Evolutionary conservation across 2,113 vertebrate genomes (phyloP).

Genomic region (Hystrix cristata): DNA sequence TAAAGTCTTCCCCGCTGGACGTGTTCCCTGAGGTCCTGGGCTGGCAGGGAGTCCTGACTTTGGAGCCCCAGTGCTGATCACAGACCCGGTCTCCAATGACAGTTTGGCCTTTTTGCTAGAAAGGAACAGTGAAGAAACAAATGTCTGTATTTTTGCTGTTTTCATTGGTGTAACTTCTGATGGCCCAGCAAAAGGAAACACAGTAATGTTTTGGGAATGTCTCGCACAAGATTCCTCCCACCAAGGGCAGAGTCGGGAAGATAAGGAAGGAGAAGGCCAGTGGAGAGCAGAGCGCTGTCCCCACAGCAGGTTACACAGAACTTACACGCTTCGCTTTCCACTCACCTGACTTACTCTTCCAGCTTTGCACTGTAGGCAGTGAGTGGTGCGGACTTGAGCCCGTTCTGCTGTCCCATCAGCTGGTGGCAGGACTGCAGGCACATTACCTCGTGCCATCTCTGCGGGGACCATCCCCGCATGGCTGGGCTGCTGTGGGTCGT

Average conservation of each 20-base stretch:
- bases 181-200: constrained; percentile 16
- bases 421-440: neutral
- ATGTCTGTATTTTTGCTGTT: neutral
- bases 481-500: neutral
- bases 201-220: neutral
- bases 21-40: too few relatives aligned
- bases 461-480: neutral
- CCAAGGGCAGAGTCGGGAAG: neutral
- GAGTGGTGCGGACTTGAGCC: neutral
- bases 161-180: constrained; percentile 47
- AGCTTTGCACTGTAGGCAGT: neutral
- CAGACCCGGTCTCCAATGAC: too few relatives aligned
- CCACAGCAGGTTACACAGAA: too few relatives aligned
- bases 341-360: neutral
- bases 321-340: neutral
- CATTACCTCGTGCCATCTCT: neutral
- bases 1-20: neutral
- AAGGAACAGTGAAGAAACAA: constrained; percentile 54
- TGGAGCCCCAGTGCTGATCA: too few relatives aligned
- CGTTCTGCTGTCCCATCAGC: neutral
- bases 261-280: too few relatives aligned
- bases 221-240: neutral
- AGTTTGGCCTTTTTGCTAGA: neutral
- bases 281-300: too few relatives aligned
- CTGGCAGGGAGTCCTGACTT: too few relatives aligned